A percentile compares a stretch with the other conserved stretches of the same genome.
These are phyloP conservation scores for Liolophura sinensis DNA, from an alignment of 1,140 invertebrate species.

Conservation along the genomic window DNA sequence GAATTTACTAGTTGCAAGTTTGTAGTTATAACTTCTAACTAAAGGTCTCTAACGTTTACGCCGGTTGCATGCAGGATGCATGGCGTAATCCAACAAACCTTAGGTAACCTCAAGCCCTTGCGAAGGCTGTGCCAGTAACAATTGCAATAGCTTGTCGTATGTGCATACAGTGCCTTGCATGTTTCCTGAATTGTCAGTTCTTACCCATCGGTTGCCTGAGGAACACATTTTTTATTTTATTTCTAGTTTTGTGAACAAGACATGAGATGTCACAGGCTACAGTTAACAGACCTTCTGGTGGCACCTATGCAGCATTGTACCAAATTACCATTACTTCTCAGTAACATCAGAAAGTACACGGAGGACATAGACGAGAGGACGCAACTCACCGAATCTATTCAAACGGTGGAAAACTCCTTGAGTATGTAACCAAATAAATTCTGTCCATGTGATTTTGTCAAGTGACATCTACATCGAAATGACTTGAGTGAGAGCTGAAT, in stretches of 20 bases:
- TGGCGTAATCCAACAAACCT: no score
- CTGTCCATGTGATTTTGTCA: background rate
- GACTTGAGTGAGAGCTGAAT: background rate
- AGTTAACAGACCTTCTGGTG: slow-evolving; percentile 70
- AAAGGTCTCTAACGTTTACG: no score
- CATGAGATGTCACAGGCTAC: slow-evolving; percentile 68
- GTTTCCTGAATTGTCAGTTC: no score
- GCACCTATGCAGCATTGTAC: slow-evolving; percentile 74
- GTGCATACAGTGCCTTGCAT: no score
- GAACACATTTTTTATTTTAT: slow-evolving; percentile 3
- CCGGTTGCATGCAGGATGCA: no score
- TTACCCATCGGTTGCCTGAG: no score
- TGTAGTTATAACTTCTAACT: no score
- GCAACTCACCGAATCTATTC: slow-evolving; percentile 64
- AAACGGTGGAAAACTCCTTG: slow-evolving; percentile 68
- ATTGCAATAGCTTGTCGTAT: no score
- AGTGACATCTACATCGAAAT: background rate
- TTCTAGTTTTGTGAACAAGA: slow-evolving; percentile 67
- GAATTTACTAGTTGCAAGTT: no score
- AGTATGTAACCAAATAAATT: slow-evolving; percentile 60
- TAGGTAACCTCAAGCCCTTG: no score
- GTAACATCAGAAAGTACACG: slow-evolving; percentile 67
- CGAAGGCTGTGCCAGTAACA: no score
- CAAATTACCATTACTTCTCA: slow-evolving; percentile 69
- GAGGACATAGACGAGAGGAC: slow-evolving; percentile 63